phyloP scores from a whole-genome alignment of 2,113 vertebrate genomes.

The Lutjanus erythropterus region DNA sequence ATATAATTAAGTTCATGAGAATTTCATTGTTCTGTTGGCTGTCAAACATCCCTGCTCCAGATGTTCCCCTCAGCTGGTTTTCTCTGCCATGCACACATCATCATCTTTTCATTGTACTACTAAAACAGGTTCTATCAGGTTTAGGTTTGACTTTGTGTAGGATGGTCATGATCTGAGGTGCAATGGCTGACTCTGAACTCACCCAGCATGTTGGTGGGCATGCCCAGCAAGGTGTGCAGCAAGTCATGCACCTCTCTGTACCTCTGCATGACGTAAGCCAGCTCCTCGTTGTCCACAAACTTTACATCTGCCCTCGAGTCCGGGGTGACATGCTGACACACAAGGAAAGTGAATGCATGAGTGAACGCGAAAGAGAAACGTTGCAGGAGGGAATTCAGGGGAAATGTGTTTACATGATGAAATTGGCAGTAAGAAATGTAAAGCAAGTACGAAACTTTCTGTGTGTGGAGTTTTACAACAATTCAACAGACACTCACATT shows the following conservation, averaged over 20 bases:
- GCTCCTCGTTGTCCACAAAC: constrained; percentile 94
- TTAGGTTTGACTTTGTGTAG: too few relatives aligned
- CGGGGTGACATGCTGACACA: constrained; percentile 90
- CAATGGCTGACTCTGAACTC: constrained; percentile 60
- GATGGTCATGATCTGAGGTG: background rate
- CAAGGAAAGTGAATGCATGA: background rate
- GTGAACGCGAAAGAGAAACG: background rate
- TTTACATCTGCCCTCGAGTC: constrained; percentile 92
- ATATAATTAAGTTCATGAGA: background rate
- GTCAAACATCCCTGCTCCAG: background rate
- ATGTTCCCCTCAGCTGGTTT: background rate
- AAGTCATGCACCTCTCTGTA: constrained; percentile 96
- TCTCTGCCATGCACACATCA: background rate
- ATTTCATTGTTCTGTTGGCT: background rate
- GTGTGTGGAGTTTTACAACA: background rate
- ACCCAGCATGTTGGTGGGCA: constrained; percentile 98
- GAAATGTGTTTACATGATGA: background rate
- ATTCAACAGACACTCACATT: constrained; percentile 86
- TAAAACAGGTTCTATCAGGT: background rate
- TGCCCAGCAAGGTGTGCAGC: constrained; percentile 93
- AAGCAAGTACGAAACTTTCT: background rate
- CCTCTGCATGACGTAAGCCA: constrained; percentile 95
- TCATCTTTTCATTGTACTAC: background rate
- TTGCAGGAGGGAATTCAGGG: background rate
- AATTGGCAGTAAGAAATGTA: background rate